Conservation (phyloP, 2,797 vertebrate genomes). For the Muscicapa striata region DNA sequence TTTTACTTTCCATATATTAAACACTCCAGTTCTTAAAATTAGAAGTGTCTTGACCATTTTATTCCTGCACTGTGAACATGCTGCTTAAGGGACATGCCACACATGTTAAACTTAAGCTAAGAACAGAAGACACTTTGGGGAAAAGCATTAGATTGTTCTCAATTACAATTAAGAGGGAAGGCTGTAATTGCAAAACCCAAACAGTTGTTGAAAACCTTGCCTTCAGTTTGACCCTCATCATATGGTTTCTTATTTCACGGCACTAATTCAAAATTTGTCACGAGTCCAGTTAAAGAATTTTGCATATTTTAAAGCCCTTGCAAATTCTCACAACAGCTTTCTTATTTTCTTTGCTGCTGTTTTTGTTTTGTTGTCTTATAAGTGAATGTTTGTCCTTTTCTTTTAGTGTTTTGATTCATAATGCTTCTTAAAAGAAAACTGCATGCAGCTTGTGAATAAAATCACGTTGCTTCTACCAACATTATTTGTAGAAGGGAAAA, state of each 20-base stretch:
- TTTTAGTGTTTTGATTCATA: background rate
- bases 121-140: background rate
- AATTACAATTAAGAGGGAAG: background rate
- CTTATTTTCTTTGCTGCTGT: background rate
- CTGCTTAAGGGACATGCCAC: background rate
- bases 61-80: background rate
- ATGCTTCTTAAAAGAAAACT: background rate
- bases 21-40: background rate
- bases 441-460: background rate
- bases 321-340: background rate
- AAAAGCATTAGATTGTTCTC: background rate
- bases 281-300: background rate
- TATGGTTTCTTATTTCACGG: background rate
- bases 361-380: background rate
- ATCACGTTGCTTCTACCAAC: background rate
- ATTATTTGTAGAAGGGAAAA: background rate
- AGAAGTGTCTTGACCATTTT: background rate
- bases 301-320: background rate
- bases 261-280: background rate
- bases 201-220: background rate
- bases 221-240: background rate
- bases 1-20: background rate
- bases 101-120: background rate
- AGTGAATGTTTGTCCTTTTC: background rate
- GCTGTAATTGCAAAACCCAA: background rate